A percentile compares a stretch with the other conserved stretches of the same genome.
These are phyloP conservation scores for Eurytoma californica DNA, from an alignment of 2,888 invertebrate genomes.

Conservation along the genomic window DNA sequence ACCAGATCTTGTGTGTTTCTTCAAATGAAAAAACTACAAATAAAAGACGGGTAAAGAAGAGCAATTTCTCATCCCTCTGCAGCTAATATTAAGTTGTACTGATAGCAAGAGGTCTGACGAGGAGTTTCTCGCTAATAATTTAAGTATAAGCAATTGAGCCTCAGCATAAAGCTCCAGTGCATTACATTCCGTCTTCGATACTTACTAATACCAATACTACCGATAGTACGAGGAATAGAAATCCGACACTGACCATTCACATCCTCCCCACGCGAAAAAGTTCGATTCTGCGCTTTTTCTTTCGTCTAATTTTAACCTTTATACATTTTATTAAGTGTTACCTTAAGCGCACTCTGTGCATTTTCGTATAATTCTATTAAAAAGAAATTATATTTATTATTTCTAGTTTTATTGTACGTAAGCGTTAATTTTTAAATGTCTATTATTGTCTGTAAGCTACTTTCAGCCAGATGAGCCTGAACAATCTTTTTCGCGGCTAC, in stretches of 20 bases:
- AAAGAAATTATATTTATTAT: slow-evolving; percentile 28
- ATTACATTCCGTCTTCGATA: slow-evolving; percentile 57
- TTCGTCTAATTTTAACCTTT: background rate
- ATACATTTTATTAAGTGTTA: slow-evolving; percentile 14
- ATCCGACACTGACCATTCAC: background rate
- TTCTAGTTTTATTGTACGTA: slow-evolving; percentile 31
- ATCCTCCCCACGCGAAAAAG: slow-evolving; percentile 35
- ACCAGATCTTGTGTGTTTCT: no score
- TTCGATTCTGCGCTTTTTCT: slow-evolving; percentile 25
- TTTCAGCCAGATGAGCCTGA: slow-evolving; percentile 4
- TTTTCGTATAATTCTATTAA: background rate
- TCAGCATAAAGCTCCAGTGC: slow-evolving; percentile 48
- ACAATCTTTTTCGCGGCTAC: slow-evolving; percentile 41
- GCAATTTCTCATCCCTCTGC: no score
- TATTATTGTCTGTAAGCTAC: slow-evolving; percentile 15
- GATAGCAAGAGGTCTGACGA: slow-evolving; percentile 60
- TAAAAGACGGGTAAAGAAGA: no score
- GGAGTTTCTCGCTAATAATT: slow-evolving; percentile 69
- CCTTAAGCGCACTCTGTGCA: slow-evolving; percentile 25
- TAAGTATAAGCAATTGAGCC: slow-evolving; percentile 69
- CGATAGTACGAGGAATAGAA: no score
- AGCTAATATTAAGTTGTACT: slow-evolving; percentile 57
- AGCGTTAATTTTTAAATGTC: slow-evolving; percentile 49
- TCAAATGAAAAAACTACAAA: no score
- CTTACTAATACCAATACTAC: background rate